Percentiles rank a stretch among this genome's conserved stretches.
These are phyloP conservation scores for Sphaeridia pumilis DNA, from an alignment of 2,888 invertebrate species.

Conservation along the genomic window DNA sequence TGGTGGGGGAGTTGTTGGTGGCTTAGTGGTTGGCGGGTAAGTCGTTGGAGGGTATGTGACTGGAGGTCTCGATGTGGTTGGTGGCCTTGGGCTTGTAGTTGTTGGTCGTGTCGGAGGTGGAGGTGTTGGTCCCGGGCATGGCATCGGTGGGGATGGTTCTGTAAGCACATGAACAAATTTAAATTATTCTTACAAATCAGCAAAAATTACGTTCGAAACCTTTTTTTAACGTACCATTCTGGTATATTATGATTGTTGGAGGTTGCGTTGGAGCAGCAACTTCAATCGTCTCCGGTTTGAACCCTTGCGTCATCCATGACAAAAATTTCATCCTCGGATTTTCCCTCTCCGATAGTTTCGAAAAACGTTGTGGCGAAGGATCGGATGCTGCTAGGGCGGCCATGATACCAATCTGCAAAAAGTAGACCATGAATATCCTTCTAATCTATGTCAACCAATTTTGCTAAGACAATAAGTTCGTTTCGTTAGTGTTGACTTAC, in stretches of 20 bases:
- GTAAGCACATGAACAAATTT: too few relatives aligned
- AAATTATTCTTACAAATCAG: too few relatives aligned
- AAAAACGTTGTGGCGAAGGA: not conserved
- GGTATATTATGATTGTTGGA: not conserved
- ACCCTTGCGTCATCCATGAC: not conserved
- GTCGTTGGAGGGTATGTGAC: not conserved
- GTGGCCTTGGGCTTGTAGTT: not conserved
- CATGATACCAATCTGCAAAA: not conserved
- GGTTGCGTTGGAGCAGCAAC: not conserved
- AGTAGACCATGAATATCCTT: too few relatives aligned
- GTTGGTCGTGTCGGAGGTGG: not conserved
- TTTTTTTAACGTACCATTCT: not conserved
- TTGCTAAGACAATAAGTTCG: not conserved
- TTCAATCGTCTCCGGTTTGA: not conserved
- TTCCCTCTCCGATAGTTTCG: not conserved
- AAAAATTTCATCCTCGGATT: not conserved
- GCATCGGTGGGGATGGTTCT: too few relatives aligned
- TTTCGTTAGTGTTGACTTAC: not conserved
- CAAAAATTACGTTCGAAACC: too few relatives aligned
- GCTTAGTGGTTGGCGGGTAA: not conserved
- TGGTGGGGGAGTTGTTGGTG: not conserved
- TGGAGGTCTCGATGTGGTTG: not conserved
- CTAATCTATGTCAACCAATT: too few relatives aligned
- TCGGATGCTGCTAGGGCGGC: not conserved
- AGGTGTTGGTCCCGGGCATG: not conserved